Evolutionary conservation across 1,140 invertebrate genomes (phyloP), one percentile per base, ranked within the genome.

Genomic region (Proales similis): DNA sequence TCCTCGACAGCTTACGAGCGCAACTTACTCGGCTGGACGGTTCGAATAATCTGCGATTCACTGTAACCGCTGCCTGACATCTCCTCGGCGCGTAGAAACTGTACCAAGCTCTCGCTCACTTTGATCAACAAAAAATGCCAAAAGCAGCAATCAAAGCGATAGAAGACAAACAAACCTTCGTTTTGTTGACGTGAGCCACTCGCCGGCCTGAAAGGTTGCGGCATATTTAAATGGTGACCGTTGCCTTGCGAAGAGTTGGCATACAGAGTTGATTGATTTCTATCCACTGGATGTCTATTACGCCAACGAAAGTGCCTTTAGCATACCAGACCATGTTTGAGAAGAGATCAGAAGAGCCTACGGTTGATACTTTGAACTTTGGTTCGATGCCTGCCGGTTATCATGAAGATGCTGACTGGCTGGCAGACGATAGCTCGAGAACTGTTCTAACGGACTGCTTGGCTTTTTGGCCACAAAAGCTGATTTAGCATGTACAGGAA

Each of bases 31-130:
- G 51, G 3, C 22, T 57, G 51, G 12, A 57, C 51, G 19, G 51
- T 57, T 24, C 45, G 39, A n/a, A 57, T 22, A 29, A 57, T 57
- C 29, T 57, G 51, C 14, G 51, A 57, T 26, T 57, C 51, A 12
- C 22, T 22, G n/a, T 39, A 57, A 14, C 45, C 45, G 26, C 30
- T 57, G 19, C 17, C 26, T 1, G 51, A 57, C 51, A 57, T 57
- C 2, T 57, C 51, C 30, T 57, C 51, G 5, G 51, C 51, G 39
- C 45, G 39, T 38, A 57, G 19, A 24, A 57, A 57, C 9, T 42
- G 20, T 2, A 39, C 51, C 51, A 57, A 42, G 12, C 51, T 57
- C 27, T 57, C 51, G 9, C 9, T 36, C 14, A 36, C 33, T 7
- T 36, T n/a, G 2, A 51, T 36, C 39, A 7, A 51, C 36, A 32